These are phyloP conservation scores for Eilema caniola DNA, from an alignment of 2,888 invertebrate genomes.

Conservation along the genomic window DNA sequence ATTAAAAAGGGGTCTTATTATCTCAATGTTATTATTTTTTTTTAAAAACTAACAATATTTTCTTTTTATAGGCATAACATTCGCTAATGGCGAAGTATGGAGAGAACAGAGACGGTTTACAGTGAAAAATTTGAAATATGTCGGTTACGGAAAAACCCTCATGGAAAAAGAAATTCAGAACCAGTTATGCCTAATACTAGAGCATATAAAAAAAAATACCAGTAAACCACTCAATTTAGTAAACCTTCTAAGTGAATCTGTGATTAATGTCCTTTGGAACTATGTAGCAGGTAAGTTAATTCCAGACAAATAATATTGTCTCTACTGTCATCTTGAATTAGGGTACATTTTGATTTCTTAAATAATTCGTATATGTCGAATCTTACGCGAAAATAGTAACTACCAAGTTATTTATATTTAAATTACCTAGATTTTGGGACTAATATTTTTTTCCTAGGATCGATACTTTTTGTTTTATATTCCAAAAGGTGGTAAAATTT, in stretches of 20 bases:
- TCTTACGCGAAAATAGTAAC: too few species aligned
- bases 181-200: conserved; percentile 86
- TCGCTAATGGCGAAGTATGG: conserved; percentile 90
- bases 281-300: conserved; percentile 88
- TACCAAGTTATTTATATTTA: too few species aligned
- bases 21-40: not conserved
- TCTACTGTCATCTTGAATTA: too few species aligned
- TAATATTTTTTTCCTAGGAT: too few species aligned
- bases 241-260: conserved; percentile 86
- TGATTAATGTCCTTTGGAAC: conserved; percentile 90
- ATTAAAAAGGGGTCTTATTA: too few species aligned
- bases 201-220: conserved; percentile 67
- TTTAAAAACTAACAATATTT: conserved; percentile 13
- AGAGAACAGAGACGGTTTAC: conserved; percentile 89
- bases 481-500: too few species aligned
- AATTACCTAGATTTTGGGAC: too few species aligned
- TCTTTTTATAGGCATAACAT: conserved; percentile 87
- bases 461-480: too few species aligned
- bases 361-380: too few species aligned
- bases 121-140: conserved; percentile 88
- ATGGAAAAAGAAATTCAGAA: conserved; percentile 88
- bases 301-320: not conserved
- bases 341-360: too few species aligned
- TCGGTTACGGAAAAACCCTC: conserved; percentile 88
- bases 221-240: conserved; percentile 80